These are phyloP conservation scores for Metallyticus violacea DNA, from an alignment of 2,888 invertebrate species.

Conservation along the genomic window DNA sequence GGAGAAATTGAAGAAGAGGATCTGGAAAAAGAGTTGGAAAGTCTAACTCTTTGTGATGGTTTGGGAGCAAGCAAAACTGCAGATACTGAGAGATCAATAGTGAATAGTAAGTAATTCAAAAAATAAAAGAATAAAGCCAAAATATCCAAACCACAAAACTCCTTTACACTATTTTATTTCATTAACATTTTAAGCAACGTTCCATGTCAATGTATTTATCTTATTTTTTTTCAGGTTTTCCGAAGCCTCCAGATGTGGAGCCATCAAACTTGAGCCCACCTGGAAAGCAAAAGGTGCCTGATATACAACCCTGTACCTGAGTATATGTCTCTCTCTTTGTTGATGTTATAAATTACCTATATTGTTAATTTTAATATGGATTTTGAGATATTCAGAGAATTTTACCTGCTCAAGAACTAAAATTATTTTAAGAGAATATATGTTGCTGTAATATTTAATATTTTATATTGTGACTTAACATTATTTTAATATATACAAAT, in stretches of 20 bases:
- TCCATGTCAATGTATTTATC: background rate
- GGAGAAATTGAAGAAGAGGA: slow-evolving; percentile 58
- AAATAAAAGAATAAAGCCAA: background rate
- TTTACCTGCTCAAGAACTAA: background rate
- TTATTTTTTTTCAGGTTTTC: background rate
- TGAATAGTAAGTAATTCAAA: background rate
- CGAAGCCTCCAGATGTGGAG: background rate
- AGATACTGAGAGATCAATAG: background rate
- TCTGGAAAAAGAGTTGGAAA: slow-evolving; percentile 63
- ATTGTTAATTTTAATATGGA: background rate
- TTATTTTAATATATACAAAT: too few species aligned
- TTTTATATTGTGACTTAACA: too few species aligned
- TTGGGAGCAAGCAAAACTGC: background rate
- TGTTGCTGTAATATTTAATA: too few species aligned
- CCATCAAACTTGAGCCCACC: background rate
- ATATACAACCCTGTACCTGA: background rate
- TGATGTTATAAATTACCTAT: background rate
- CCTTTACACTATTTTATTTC: too few species aligned
- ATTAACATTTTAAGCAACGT: too few species aligned
- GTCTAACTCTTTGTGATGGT: slow-evolving; percentile 48
- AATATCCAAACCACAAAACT: background rate
- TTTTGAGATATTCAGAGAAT: background rate
- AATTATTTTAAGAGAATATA: background rate
- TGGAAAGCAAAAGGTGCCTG: background rate
- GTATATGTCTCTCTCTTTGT: background rate